Evolutionary conservation across 2,797 vertebrate genomes (phyloP).

Genomic region (Graptemys geographica): DNA sequence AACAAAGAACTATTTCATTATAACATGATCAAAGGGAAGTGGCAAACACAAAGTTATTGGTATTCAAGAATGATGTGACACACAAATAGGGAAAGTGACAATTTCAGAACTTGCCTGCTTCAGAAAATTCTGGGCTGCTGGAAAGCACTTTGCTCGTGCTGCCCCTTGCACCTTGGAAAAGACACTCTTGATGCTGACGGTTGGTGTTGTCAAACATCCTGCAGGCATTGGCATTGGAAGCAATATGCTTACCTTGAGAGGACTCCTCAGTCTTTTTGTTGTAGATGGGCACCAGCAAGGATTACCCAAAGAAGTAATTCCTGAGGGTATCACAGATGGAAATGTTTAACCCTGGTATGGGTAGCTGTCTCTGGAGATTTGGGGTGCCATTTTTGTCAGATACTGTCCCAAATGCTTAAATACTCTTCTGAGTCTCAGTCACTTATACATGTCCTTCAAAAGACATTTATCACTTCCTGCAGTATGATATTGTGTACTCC

Average conservation of each 20-base stretch:
- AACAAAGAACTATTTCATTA: conserved; percentile 31
- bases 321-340: neutral
- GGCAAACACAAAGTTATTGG: neutral
- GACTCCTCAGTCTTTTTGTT: neutral
- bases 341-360: neutral
- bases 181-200: accelerated
- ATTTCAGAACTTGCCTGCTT: conserved; percentile 5
- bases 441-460: neutral
- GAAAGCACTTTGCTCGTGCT: neutral
- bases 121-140: neutral
- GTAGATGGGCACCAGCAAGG: neutral
- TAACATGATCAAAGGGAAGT: conserved; percentile 16
- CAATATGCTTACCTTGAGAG: neutral
- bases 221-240: neutral
- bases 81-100: conserved; percentile 17
- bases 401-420: neutral
- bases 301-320: neutral
- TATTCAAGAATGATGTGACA: neutral
- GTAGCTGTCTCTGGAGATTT: neutral
- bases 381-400: neutral
- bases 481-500: neutral
- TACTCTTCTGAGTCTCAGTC: neutral
- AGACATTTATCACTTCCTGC: neutral
- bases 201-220: neutral
- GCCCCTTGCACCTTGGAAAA: neutral